These are phyloP conservation scores for Euwallacea similis DNA, from an alignment of 1,140 invertebrate genomes.

Conservation along the genomic window DNA sequence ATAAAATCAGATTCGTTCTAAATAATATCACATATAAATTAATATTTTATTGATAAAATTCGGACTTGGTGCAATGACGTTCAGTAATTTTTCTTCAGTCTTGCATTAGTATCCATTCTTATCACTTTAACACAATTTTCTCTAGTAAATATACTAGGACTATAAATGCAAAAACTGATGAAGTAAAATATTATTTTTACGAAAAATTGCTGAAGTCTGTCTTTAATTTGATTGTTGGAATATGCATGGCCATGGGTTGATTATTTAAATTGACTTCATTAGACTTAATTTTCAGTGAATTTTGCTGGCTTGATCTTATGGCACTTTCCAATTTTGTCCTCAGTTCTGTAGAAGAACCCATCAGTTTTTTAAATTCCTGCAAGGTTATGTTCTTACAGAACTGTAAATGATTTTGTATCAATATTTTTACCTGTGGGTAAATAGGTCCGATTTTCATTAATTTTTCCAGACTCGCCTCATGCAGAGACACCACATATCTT, in stretches of 20 bases:
- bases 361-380: constrained; percentile 88
- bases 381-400: constrained; percentile 38
- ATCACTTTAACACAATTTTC: no score
- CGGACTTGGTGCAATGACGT: neutral
- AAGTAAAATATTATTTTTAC: constrained; percentile 46
- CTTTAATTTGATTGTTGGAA: constrained; percentile 90
- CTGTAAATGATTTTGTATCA: neutral
- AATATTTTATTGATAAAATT: neutral
- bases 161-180: no score
- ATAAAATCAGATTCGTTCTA: constrained; percentile 35
- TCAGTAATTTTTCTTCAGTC: neutral
- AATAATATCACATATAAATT: constrained; percentile 30
- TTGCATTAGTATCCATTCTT: no score
- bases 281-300: constrained; percentile 53
- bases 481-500: constrained; percentile 69
- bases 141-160: no score
- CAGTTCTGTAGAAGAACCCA: constrained; percentile 78
- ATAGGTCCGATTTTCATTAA: constrained; percentile 89
- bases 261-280: constrained; percentile 48
- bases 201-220: constrained; percentile 95
- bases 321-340: constrained; percentile 82
- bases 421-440: constrained; percentile 73
- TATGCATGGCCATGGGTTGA: constrained; percentile 60
- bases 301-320: constrained; percentile 73
- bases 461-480: constrained; percentile 85